phyloP scores from a whole-genome alignment of 2,113 vertebrate genomes.

The Phycodurus eques region DNA sequence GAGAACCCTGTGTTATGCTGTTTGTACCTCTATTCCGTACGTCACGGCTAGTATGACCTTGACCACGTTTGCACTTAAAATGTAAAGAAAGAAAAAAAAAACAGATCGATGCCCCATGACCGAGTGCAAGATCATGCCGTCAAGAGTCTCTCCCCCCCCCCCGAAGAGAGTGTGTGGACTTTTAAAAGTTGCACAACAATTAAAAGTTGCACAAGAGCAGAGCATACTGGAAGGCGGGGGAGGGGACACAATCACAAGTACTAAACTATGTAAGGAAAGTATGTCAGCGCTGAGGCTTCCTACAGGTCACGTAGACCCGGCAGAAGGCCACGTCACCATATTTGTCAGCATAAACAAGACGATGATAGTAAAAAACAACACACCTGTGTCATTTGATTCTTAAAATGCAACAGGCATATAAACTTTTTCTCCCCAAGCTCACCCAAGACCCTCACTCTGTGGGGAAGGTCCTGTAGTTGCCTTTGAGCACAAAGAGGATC shows the following conservation, averaged over 20 bases:
- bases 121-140: background rate
- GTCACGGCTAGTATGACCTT: background rate
- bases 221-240: background rate
- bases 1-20: background rate
- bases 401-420: background rate
- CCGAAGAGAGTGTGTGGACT: conserved; percentile 7
- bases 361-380: background rate
- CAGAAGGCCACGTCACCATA: conserved; percentile 28
- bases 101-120: background rate
- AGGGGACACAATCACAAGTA: conserved; percentile 26
- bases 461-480: background rate
- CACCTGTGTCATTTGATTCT: background rate
- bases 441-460: background rate
- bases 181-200: conserved; percentile 50
- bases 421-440: background rate
- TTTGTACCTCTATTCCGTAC: background rate
- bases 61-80: background rate
- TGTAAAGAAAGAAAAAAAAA: conserved; percentile 1
- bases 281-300: conserved; percentile 48
- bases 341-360: conserved; percentile 23
- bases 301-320: conserved; percentile 26
- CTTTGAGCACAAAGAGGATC: background rate
- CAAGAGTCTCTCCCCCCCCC: background rate
- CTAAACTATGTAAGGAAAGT: conserved; percentile 62
- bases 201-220: conserved; percentile 48